Percentiles rank a stretch among this genome's conserved stretches.
phyloP scores from a whole-genome alignment of 2,113 vertebrate species.

The Genyomyrus donnyi region DNA sequence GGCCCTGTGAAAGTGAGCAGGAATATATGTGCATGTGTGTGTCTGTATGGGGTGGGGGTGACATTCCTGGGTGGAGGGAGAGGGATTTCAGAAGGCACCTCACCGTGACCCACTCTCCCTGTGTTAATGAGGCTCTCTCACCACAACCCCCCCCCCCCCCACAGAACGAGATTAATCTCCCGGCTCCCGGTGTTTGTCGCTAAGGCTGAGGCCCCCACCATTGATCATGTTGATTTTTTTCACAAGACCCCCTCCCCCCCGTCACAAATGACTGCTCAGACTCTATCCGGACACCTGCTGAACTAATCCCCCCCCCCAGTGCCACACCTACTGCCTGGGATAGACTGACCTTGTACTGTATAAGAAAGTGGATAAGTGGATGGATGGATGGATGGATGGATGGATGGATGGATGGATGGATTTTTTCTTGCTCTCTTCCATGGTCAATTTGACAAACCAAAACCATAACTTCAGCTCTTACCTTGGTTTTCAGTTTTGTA shows the following conservation, averaged over 20 bases:
- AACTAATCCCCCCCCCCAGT: not conserved
- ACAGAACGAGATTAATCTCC: slow-evolving; percentile 2
- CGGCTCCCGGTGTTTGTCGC: not conserved
- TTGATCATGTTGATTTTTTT: not conserved
- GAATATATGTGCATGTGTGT: not conserved
- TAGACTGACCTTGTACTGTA: too few relatives aligned
- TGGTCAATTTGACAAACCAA: not conserved
- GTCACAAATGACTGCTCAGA: not conserved
- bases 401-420: not conserved
- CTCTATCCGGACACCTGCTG: not conserved
- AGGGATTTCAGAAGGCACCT: not conserved
- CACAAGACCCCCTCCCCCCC: not conserved
- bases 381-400: not conserved
- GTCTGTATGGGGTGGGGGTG: not conserved
- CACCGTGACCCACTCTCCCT: not conserved
- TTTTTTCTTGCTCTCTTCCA: not conserved
- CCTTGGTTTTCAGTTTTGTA: too few relatives aligned
- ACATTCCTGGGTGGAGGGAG: not conserved
- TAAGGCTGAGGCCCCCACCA: not conserved
- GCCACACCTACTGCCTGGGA: too few relatives aligned
- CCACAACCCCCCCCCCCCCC: not conserved
- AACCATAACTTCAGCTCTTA: too few relatives aligned
- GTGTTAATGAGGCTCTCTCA: slow-evolving; percentile 1
- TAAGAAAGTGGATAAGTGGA: not conserved
- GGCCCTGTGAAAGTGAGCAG: not conserved